These are phyloP conservation scores for Coccyzus lansbergi DNA, from an alignment of 2,797 vertebrate species.

Conservation along the genomic window DNA sequence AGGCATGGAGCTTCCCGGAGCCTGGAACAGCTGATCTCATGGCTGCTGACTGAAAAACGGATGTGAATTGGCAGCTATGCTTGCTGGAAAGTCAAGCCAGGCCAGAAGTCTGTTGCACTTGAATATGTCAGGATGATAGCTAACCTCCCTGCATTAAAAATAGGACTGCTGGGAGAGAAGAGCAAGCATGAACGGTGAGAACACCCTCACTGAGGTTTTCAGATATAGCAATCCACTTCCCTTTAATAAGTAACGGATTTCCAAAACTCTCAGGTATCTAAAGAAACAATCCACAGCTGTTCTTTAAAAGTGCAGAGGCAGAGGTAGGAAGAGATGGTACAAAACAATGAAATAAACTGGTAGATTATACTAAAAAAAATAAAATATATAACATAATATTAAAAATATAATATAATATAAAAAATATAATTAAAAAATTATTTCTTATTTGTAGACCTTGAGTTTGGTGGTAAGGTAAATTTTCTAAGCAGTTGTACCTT, in stretches of 20 bases:
- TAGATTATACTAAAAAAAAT: not conserved
- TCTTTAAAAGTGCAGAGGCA: not conserved
- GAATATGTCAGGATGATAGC: conserved; percentile 5
- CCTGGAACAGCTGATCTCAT: conserved; percentile 59
- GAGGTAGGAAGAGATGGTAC: not conserved
- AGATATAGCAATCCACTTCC: not conserved
- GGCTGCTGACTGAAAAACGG: conserved; percentile 46
- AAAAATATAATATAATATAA: no score
- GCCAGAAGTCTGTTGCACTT: not conserved
- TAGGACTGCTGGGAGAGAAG: not conserved
- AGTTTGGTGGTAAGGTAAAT: not conserved
- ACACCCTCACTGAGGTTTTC: not conserved
- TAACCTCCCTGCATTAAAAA: conserved; percentile 6
- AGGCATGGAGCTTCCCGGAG: not conserved
- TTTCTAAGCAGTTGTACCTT: not conserved
- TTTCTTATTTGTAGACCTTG: not conserved
- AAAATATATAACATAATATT: no score
- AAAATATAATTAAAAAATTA: no score
- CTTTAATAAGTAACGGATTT: not conserved
- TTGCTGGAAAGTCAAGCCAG: not conserved
- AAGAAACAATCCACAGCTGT: not conserved
- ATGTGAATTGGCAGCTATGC: conserved; percentile 49
- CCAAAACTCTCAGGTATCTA: not conserved
- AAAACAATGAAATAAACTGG: rapidly evolving
- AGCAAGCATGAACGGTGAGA: not conserved